Conservation (phyloP, 1,140 invertebrate species). For the Caenorhabditis inopinata region DNA sequence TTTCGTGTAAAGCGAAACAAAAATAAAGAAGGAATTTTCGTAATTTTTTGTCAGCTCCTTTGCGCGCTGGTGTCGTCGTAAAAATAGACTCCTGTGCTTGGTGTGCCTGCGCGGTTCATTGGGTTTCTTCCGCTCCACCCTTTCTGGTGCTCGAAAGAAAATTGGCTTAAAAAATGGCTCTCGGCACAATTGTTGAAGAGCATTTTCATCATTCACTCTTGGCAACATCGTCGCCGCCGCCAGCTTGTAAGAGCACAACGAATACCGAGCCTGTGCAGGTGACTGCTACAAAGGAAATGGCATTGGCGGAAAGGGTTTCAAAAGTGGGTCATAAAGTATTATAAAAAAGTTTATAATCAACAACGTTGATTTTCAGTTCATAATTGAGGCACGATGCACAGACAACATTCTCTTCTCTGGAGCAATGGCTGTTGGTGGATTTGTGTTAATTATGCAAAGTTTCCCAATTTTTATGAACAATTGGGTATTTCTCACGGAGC, state of each 20-base stretch:
- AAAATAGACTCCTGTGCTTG: conserved; percentile 20
- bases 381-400: conserved; percentile 49
- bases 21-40: not conserved
- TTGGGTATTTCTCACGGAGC: conserved; percentile 54
- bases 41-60: conserved; percentile 21
- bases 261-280: not conserved
- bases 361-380: conserved; percentile 40
- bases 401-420: conserved; percentile 43
- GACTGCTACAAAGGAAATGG: conserved; percentile 12
- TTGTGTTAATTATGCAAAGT: conserved; percentile 51
- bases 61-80: not conserved
- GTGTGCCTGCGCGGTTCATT: conserved; percentile 9
- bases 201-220: not conserved
- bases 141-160: not conserved
- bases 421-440: conserved; percentile 35
- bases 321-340: not conserved
- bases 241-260: not conserved
- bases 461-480: conserved; percentile 53
- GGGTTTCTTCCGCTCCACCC: conserved; percentile 28
- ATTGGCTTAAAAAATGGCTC: conserved; percentile 13
- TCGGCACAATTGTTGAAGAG: conserved; percentile 40
- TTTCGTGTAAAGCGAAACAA: not conserved
- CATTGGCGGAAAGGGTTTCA: not conserved
- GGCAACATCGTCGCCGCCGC: not conserved
- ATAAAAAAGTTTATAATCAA: too few species aligned